Conservation (phyloP, 2,797 vertebrate species). For the Lagodon rhomboides region DNA sequence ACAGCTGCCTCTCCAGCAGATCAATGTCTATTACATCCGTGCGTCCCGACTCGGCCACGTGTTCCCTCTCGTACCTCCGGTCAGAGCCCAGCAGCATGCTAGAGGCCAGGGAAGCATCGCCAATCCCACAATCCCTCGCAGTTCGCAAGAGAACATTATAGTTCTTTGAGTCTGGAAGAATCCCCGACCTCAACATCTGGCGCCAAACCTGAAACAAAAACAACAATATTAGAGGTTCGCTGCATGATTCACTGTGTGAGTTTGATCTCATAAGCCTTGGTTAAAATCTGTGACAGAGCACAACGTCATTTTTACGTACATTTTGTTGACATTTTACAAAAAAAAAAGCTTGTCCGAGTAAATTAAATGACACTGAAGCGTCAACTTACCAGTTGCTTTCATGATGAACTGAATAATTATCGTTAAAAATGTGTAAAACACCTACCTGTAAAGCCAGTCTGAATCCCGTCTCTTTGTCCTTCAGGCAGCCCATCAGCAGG, state of each 20-base stretch:
- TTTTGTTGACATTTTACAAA: neutral
- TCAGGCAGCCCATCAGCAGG: constrained; percentile 93
- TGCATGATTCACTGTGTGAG: neutral
- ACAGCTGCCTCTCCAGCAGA: constrained; percentile 87
- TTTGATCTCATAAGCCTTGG: neutral
- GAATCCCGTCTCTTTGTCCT: constrained; percentile 90
- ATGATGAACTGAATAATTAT: no score
- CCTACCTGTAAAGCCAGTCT: constrained; percentile 91
- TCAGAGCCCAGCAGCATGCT: constrained; percentile 82
- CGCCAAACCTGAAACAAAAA: constrained; percentile 91
- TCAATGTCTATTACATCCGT: constrained; percentile 81
- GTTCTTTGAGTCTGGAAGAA: constrained; percentile 84
- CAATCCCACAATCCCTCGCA: constrained; percentile 92
- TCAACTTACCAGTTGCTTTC: no score
- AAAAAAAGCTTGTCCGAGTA: no score
- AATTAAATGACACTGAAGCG: no score
- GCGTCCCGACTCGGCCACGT: neutral
- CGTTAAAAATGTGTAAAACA: neutral
- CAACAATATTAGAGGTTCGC: neutral
- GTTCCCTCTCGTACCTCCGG: constrained; percentile 1
- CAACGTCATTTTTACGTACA: neutral
- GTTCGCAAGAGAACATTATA: constrained; percentile 92
- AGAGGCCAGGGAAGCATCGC: constrained; percentile 83
- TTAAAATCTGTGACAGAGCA: neutral
- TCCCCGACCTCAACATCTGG: constrained; percentile 89